Percentiles rank a stretch among this genome's conserved stretches.
phyloP scores from a whole-genome alignment of 2,797 vertebrate species.

The Crocidura indochinensis region DNA sequence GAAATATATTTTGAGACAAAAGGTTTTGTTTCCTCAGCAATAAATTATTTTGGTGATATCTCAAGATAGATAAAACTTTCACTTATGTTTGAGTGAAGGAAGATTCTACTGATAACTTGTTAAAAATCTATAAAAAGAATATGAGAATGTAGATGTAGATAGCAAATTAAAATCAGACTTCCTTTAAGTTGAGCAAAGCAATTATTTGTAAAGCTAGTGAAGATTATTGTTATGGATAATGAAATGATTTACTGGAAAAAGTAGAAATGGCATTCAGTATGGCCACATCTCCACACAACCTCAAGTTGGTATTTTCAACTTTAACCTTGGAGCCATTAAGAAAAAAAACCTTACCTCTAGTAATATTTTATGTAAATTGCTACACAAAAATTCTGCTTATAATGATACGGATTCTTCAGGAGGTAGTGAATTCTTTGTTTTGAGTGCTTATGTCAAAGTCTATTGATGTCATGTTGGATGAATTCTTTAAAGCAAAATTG shows the following conservation, averaged over 20 bases:
- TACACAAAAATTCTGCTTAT: background rate
- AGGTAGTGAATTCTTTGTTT: slow-evolving; percentile 40
- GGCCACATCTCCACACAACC: slow-evolving; percentile 86
- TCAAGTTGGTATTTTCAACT: slow-evolving; percentile 89
- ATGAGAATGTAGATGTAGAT: slow-evolving; percentile 93
- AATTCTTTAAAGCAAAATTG: slow-evolving; percentile 18
- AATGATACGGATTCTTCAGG: background rate
- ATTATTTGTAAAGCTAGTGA: slow-evolving; percentile 89
- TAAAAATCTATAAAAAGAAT: slow-evolving; percentile 93
- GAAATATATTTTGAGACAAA: slow-evolving; percentile 95
- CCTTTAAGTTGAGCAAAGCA: slow-evolving; percentile 91
- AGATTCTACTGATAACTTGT: slow-evolving; percentile 92
- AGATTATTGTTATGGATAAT: slow-evolving; percentile 91
- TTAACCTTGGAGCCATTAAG: slow-evolving; percentile 85
- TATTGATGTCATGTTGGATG: background rate
- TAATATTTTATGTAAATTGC: slow-evolving; percentile 76
- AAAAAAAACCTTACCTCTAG: slow-evolving; percentile 70
- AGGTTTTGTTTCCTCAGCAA: slow-evolving; percentile 92
- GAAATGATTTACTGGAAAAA: slow-evolving; percentile 88
- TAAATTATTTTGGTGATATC: slow-evolving; percentile 93
- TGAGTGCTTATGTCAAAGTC: slow-evolving; percentile 15
- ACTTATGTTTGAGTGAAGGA: slow-evolving; percentile 92
- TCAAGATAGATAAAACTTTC: slow-evolving; percentile 93
- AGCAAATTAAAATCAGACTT: slow-evolving; percentile 93
- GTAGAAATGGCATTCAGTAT: slow-evolving; percentile 77